Evolutionary conservation across 2,797 vertebrate species (phyloP).

Genomic region (Taeniopygia guttata): DNA sequence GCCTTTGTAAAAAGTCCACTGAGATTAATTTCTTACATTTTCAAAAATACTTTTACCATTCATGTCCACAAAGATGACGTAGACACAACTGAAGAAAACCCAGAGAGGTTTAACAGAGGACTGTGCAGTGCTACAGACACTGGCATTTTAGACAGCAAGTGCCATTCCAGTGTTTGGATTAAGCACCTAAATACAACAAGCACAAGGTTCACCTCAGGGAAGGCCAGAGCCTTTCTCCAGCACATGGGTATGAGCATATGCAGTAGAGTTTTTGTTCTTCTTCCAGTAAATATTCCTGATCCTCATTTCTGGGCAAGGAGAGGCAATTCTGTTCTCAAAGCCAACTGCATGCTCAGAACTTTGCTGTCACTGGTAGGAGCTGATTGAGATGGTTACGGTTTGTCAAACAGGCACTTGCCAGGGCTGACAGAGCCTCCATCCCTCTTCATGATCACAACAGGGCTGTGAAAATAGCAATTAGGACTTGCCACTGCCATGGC

Average conservation of each 20-base stretch:
- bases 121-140: background rate
- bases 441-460: background rate
- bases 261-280: background rate
- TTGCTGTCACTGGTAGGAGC: background rate
- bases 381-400: background rate
- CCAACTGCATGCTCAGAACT: background rate
- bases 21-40: background rate
- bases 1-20: background rate
- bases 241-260: fast-evolving
- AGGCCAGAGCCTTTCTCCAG: background rate
- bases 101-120: background rate
- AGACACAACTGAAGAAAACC: background rate
- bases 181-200: background rate
- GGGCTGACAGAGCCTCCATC: conserved; percentile 6
- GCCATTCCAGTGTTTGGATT: background rate
- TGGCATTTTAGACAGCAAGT: background rate
- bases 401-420: background rate
- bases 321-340: background rate
- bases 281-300: background rate
- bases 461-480: background rate
- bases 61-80: background rate
- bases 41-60: background rate
- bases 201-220: background rate
- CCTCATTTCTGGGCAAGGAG: background rate
- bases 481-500: background rate